phyloP scores from a whole-genome alignment of 2,888 invertebrate species.

The Tryphoninae sp. region DNA sequence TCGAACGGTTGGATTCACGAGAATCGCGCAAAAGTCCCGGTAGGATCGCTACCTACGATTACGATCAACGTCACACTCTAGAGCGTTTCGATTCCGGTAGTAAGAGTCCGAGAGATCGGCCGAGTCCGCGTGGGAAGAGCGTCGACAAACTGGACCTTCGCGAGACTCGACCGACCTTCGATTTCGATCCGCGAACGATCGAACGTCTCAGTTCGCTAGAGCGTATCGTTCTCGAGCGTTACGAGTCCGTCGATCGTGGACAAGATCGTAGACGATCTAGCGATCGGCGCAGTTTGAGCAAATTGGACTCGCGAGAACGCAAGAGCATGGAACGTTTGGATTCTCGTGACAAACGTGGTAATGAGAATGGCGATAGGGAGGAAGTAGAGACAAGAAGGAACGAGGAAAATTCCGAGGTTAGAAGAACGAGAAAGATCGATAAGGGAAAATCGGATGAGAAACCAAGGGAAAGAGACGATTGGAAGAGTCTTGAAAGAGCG shows the following conservation, averaged over 20 bases:
- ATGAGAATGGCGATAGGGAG: slow-evolving; percentile 72
- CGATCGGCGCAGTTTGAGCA: slow-evolving; percentile 70
- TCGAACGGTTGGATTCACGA: slow-evolving; percentile 73
- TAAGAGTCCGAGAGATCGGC: slow-evolving; percentile 72
- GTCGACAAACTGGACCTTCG: slow-evolving; percentile 75
- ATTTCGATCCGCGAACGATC: slow-evolving; percentile 76
- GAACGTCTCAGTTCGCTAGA: slow-evolving; percentile 74
- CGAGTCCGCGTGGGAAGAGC: slow-evolving; percentile 73
- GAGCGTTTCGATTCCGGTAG: slow-evolving; percentile 75
- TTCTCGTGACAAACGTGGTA: slow-evolving; percentile 69
- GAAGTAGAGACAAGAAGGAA: slow-evolving; percentile 64
- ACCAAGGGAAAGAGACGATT: slow-evolving; percentile 78
- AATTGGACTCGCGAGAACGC: slow-evolving; percentile 70
- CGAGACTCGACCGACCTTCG: slow-evolving; percentile 72
- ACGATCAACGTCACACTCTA: slow-evolving; percentile 75
- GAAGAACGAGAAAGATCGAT: slow-evolving; percentile 65
- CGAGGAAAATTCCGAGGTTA: slow-evolving; percentile 69
- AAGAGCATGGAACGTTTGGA: slow-evolving; percentile 70
- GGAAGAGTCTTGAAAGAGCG: slow-evolving; percentile 78
- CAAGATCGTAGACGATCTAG: slow-evolving; percentile 59
- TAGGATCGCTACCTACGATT: slow-evolving; percentile 66
- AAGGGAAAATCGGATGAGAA: slow-evolving; percentile 72
- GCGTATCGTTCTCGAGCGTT: slow-evolving; percentile 63
- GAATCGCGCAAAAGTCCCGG: slow-evolving; percentile 68
- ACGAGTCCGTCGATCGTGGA: slow-evolving; percentile 66